phyloP scores from a whole-genome alignment of 2,888 invertebrate species.

The Vesta saturnalis region DNA sequence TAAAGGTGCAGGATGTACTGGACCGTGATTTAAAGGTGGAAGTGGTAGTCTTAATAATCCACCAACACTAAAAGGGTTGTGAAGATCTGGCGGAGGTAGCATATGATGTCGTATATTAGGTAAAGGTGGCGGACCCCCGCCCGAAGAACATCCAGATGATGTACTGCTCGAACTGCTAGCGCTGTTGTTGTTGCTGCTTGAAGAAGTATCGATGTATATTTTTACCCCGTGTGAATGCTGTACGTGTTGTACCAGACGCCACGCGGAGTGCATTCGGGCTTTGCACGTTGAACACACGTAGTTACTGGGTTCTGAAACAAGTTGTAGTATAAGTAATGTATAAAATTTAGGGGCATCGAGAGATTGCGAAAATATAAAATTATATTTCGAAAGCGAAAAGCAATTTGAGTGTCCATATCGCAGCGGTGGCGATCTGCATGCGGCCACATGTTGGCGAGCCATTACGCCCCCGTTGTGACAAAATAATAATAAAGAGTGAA shows the following conservation, averaged over 20 bases:
- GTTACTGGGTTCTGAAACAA: slow-evolving; percentile 89
- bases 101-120: slow-evolving; percentile 74
- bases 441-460: slow-evolving; percentile 60
- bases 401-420: slow-evolving; percentile 53
- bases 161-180: slow-evolving; percentile 66
- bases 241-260: slow-evolving; percentile 94
- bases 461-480: slow-evolving; percentile 56
- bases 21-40: slow-evolving; percentile 75
- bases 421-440: slow-evolving; percentile 58
- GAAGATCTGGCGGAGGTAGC: slow-evolving; percentile 77
- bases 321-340: slow-evolving; percentile 38
- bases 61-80: slow-evolving; percentile 79
- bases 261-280: slow-evolving; percentile 90
- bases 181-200: slow-evolving; percentile 64
- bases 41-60: slow-evolving; percentile 80
- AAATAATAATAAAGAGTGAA: slow-evolving; percentile 62
- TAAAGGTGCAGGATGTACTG: slow-evolving; percentile 76
- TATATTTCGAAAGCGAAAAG: slow-evolving; percentile 40
- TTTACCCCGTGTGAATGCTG: slow-evolving; percentile 94
- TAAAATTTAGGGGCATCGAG: slow-evolving; percentile 18
- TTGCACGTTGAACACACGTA: slow-evolving; percentile 96
- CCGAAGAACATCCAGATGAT: slow-evolving; percentile 64
- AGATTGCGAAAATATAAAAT: slow-evolving; percentile 25
- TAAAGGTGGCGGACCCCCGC: slow-evolving; percentile 64
- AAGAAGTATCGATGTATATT: slow-evolving; percentile 82